Conservation (phyloP, 2,797 vertebrate genomes). For the Masticophis lateralis region DNA sequence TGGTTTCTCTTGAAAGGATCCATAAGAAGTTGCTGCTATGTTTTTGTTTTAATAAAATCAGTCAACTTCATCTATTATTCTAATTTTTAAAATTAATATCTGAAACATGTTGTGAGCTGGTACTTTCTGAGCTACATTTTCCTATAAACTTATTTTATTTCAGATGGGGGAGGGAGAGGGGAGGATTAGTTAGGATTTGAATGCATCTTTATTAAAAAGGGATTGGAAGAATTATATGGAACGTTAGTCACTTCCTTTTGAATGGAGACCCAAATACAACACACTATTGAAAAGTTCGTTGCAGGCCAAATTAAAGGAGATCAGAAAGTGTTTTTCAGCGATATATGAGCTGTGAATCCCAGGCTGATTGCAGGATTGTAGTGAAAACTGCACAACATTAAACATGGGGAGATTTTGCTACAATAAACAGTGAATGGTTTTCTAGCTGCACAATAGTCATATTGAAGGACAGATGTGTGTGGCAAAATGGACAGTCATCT, state of each 20-base stretch:
- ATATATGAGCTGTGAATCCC: neutral
- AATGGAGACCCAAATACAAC: neutral
- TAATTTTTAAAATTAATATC: neutral
- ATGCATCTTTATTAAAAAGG: constrained; percentile 2
- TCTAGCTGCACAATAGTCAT: neutral
- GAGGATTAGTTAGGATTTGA: neutral
- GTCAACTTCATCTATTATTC: neutral
- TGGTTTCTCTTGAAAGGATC: neutral
- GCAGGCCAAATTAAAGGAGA: neutral
- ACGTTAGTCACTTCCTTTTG: neutral
- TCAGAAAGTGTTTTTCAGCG: no score
- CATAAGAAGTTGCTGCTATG: neutral
- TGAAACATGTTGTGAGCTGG: neutral
- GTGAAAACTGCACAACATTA: neutral
- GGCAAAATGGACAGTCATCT: neutral
- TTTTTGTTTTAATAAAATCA: neutral
- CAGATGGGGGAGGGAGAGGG: neutral
- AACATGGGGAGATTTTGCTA: neutral
- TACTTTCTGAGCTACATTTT: neutral
- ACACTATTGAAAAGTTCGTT: neutral
- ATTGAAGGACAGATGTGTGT: neutral
- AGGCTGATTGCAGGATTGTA: neutral
- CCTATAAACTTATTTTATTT: neutral
- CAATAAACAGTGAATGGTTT: neutral
- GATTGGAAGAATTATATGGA: neutral